These are phyloP conservation scores for Recurvirostra avosetta DNA, from an alignment of 2,113 vertebrate genomes.

Conservation along the genomic window DNA sequence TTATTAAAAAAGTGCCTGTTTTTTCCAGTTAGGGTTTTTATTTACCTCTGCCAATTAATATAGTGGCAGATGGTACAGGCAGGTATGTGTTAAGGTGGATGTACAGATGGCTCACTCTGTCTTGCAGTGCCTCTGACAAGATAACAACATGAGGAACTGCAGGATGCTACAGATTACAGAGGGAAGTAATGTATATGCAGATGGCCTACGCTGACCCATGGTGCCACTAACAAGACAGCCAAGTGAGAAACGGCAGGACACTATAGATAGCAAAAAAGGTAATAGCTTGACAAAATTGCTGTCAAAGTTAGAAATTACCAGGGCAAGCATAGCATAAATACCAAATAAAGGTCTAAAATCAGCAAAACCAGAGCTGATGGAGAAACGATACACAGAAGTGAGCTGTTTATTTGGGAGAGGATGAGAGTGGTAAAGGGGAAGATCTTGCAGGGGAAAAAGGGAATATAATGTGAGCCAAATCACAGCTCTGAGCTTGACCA, in stretches of 20 bases:
- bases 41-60: not conserved
- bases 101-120: slow-evolving; percentile 40
- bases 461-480: not conserved
- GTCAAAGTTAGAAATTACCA: not conserved
- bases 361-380: not conserved
- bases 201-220: not conserved
- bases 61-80: slow-evolving; percentile 20
- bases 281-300: not conserved
- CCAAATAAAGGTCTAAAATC: not conserved
- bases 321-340: not conserved
- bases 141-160: slow-evolving; percentile 5
- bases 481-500: not conserved
- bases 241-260: not conserved
- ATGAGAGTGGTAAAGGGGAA: not conserved
- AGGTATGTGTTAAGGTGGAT: not conserved
- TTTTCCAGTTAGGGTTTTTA: not conserved
- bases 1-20: not conserved
- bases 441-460: not conserved
- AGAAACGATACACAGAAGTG: not conserved
- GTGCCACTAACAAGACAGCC: slow-evolving; percentile 28
- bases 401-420: not conserved
- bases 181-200: slow-evolving; percentile 15
- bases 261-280: not conserved
- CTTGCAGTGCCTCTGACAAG: not conserved
- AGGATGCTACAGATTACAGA: not conserved